phyloP scores from a whole-genome alignment of 2,888 invertebrate species.

The Tiliacea citrago region DNA sequence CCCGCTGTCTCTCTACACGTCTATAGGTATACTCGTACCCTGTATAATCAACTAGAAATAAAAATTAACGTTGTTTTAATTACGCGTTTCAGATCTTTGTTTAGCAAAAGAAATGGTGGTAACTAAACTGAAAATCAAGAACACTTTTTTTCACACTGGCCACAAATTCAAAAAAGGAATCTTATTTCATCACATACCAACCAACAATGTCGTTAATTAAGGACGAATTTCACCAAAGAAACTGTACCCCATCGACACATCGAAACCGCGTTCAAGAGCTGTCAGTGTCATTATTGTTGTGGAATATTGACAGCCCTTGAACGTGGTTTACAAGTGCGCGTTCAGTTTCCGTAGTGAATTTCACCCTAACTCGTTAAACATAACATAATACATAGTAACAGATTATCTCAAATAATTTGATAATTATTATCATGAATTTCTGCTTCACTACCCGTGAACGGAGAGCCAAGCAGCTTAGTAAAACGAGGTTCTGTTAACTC shows the following conservation, averaged over 20 bases:
- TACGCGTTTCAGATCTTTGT: too few species aligned
- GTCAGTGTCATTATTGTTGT: neutral
- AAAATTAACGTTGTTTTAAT: too few species aligned
- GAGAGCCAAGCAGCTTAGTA: neutral
- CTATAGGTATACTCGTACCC: too few species aligned
- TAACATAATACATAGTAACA: neutral
- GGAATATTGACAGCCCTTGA: neutral
- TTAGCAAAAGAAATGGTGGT: neutral
- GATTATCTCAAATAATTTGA: neutral
- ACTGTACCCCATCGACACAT: neutral
- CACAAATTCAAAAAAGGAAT: neutral
- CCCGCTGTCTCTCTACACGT: too few species aligned
- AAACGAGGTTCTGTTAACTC: neutral
- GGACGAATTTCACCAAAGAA: neutral
- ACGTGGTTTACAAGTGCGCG: neutral
- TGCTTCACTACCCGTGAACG: neutral
- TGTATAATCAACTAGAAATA: too few species aligned
- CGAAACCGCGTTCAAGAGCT: neutral
- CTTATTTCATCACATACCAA: neutral
- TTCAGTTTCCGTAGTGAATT: neutral
- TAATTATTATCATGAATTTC: conserved; percentile 1
- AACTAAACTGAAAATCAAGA: neutral
- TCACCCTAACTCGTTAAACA: neutral
- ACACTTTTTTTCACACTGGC: neutral
- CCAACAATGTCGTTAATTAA: too few species aligned